Evolutionary conservation across 2,797 vertebrate genomes (phyloP).

Genomic region (Philypnodon macrostomus): DNA sequence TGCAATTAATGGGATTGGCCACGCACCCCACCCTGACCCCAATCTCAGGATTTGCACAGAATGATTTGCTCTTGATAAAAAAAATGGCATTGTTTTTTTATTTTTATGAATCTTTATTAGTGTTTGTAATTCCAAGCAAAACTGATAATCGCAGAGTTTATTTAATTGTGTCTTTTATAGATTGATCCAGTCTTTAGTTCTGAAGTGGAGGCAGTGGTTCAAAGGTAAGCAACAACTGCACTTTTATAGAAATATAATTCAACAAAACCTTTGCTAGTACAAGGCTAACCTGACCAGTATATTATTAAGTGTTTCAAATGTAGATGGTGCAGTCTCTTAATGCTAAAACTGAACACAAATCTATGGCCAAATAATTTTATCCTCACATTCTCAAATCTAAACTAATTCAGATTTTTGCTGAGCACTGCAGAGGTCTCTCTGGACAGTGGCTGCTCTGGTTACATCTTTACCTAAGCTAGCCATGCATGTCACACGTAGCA

Average conservation of each 20-base stretch:
- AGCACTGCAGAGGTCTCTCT: constrained; percentile 30
- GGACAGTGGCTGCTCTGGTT: constrained; percentile 48
- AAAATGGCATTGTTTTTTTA: constrained; percentile 44
- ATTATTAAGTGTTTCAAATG: no score
- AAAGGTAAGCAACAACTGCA: constrained; percentile 69
- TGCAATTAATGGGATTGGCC: constrained; percentile 82
- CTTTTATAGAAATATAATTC: constrained; percentile 10
- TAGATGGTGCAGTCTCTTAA: no score
- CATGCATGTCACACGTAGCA: constrained; percentile 34
- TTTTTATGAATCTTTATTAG: constrained; percentile 43
- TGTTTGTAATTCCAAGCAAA: constrained; percentile 45
- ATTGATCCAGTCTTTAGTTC: constrained; percentile 83
- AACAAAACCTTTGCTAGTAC: neutral
- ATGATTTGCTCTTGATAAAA: constrained; percentile 60
- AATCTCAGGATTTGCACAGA: constrained; percentile 72
- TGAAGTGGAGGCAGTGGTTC: constrained; percentile 81
- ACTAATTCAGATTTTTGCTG: constrained; percentile 34
- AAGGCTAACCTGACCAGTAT: no score
- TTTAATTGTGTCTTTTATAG: constrained; percentile 59
- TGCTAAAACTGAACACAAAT: no score
- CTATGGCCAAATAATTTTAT: no score
- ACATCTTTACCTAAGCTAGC: constrained; percentile 44
- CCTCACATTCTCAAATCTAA: constrained; percentile 22
- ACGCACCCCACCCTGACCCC: constrained; percentile 73
- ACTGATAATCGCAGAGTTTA: constrained; percentile 30